A percentile compares a stretch with the other conserved stretches of the same genome.
phyloP scores from a whole-genome alignment of 2,797 vertebrate genomes.

The Eulemur albifrons region DNA sequence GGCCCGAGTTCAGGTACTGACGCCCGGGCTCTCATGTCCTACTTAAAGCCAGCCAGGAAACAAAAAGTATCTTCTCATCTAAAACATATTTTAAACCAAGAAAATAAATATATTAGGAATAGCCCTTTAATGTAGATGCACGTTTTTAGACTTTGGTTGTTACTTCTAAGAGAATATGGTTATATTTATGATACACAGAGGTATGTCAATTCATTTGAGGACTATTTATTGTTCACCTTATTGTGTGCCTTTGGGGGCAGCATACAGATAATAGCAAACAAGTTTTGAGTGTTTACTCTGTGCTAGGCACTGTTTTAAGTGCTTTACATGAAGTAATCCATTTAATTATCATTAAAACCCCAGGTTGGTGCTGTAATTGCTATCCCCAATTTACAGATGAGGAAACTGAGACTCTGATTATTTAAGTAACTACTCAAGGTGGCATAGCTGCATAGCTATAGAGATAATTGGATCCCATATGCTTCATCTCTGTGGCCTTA shows the following conservation, averaged over 20 bases:
- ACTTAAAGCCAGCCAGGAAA: background rate
- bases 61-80: background rate
- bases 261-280: background rate
- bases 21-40: accelerated
- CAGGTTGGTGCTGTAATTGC: background rate
- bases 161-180: background rate
- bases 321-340: background rate
- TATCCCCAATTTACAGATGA: background rate
- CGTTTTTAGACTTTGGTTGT: background rate
- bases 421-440: background rate
- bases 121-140: background rate
- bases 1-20: slow-evolving; percentile 94
- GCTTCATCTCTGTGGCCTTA: background rate
- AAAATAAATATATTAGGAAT: background rate
- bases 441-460: background rate
- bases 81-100: background rate
- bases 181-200: too few relatives aligned
- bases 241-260: background rate
- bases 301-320: background rate
- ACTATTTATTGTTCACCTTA: background rate
- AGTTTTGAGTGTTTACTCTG: background rate
- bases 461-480: too few relatives aligned
- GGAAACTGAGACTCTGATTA: background rate
- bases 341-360: background rate
- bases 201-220: background rate